Evolutionary conservation across 37 sponge, comb jelly and placozoan species (phyloP).

Genomic region (Haliclona indistincta): DNA sequence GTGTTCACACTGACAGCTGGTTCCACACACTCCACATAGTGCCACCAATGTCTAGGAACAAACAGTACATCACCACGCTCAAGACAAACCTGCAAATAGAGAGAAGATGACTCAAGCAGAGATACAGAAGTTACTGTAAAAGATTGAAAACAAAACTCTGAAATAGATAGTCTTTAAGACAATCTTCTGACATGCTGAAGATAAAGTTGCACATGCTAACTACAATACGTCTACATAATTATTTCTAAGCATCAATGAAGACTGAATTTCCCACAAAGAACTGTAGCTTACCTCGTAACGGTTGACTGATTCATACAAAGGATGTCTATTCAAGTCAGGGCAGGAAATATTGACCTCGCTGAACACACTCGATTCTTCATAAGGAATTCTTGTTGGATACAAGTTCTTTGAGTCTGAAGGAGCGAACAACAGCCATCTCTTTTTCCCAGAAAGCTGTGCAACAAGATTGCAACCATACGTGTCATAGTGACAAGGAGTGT

Average conservation of each 20-base stretch:
- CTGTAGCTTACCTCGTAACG: slow-evolving; percentile 39
- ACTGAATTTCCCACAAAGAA: neutral
- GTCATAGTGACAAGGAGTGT: slow-evolving; percentile 97
- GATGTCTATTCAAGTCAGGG: slow-evolving; percentile 61
- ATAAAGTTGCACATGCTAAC: no score
- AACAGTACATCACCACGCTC: slow-evolving; percentile 86
- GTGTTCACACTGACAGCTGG: slow-evolving; percentile 90
- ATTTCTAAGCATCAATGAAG: no score
- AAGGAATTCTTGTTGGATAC: slow-evolving; percentile 91
- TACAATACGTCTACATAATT: no score
- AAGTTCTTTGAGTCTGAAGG: slow-evolving; percentile 55
- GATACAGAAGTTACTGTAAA: neutral
- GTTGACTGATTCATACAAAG: slow-evolving; percentile 39
- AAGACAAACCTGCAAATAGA: slow-evolving; percentile 50
- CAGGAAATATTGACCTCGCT: slow-evolving; percentile 70
- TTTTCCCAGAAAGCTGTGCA: slow-evolving; percentile 84
- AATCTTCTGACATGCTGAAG: no score
- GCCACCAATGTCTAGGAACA: slow-evolving; percentile 98
- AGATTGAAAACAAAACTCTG: neutral
- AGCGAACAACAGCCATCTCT: slow-evolving; percentile 84
- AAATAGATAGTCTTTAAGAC: slow-evolving; percentile 1
- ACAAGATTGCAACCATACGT: slow-evolving; percentile 94
- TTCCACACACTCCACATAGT: slow-evolving; percentile 80
- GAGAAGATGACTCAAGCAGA: neutral
- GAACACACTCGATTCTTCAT: slow-evolving; percentile 95